Percentiles rank a stretch among this genome's conserved stretches.
Evolutionary conservation across 2,888 invertebrate species (phyloP).

Genomic region (Parascotia fuliginaria): DNA sequence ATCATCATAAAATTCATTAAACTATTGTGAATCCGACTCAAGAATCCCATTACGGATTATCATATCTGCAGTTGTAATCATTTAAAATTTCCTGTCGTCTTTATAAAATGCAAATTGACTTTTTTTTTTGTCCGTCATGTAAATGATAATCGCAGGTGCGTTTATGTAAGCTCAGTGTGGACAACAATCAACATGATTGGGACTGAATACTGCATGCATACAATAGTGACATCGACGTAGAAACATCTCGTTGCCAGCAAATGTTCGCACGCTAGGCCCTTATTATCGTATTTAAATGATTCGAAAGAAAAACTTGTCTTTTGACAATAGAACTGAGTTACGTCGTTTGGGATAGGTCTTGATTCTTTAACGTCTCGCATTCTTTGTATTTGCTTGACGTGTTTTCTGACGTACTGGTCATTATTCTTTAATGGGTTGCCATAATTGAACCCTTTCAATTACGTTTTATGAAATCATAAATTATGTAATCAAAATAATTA

Average conservation of each 20-base stretch:
- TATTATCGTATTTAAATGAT: constrained; percentile 28
- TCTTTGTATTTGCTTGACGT: constrained; percentile 20
- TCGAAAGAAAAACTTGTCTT: constrained; percentile 22
- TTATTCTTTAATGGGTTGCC: constrained; percentile 11
- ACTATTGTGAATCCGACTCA: constrained; percentile 27
- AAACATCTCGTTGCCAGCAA: constrained; percentile 31
- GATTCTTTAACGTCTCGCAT: neutral
- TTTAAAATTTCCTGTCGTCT: constrained; percentile 18
- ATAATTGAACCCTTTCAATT: constrained; percentile 25
- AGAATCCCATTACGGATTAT: constrained; percentile 30
- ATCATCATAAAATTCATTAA: constrained; percentile 11
- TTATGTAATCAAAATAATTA: neutral
- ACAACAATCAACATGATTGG: constrained; percentile 27
- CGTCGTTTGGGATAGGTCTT: constrained; percentile 48
- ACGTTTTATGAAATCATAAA: neutral
- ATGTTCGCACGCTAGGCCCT: constrained; percentile 34
- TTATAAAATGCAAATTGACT: constrained; percentile 40
- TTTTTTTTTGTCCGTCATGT: constrained; percentile 44
- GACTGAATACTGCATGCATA: constrained; percentile 10
- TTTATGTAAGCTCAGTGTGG: constrained; percentile 31
- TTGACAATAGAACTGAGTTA: constrained; percentile 9
- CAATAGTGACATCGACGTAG: constrained; percentile 28
- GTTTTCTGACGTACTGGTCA: constrained; percentile 7
- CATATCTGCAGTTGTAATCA: constrained; percentile 26
- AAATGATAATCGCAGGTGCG: constrained; percentile 35